Evolutionary conservation across 23 tunicate genomes (phyloP), one percentile per base, ranked within the genome.

Genomic region (Oikopleura albicans): DNA sequence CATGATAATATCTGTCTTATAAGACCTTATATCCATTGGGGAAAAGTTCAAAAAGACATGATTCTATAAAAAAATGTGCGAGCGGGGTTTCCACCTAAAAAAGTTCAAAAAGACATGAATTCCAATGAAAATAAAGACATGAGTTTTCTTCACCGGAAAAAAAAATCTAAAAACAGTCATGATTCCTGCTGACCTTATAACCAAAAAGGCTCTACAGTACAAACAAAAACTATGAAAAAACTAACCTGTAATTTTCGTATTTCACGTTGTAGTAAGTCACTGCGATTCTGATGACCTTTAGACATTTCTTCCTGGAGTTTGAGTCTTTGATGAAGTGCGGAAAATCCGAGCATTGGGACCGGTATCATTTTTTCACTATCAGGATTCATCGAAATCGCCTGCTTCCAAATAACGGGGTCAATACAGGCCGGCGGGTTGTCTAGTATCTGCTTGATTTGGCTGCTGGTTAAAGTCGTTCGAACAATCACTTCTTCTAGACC

Each of bases 361-460:
- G 94, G 91, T 66, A 93, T 90, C 4, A 93, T 85, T 38, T 87
- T 40, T 0, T 85, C 76, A 35, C 91, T 85, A 75, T 93, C 91
- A 0, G 98, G 98, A 85, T 93, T 93, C 66, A 89, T 93, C 12
- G 41, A 57, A 76, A 89, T 90, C 4, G 98, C 98, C 85, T 93
- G 98, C 85, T 93, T 93, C 98, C 98, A 93, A 22, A 93, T 85
- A 0, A 93, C 91, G 1, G 98, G 97, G 66, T 93, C 98, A 57
- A 93, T 86, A 92, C 97, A 92, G 76, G 91, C 83, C 34, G 97
- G 97, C 34, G 97, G 94, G 39, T 87, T 87, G 39, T 31, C 86
- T 31, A 87, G 86, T 4, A 92, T 39, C 76, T 66, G 84, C 27
- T 89, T 75, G 28, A 92, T 86, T 83, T 89, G 88, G 40, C 85